A percentile compares a stretch with the other conserved stretches of the same genome.
Conservation (phyloP, 2,113 vertebrate genomes). For the Apodemus speciosus region DNA sequence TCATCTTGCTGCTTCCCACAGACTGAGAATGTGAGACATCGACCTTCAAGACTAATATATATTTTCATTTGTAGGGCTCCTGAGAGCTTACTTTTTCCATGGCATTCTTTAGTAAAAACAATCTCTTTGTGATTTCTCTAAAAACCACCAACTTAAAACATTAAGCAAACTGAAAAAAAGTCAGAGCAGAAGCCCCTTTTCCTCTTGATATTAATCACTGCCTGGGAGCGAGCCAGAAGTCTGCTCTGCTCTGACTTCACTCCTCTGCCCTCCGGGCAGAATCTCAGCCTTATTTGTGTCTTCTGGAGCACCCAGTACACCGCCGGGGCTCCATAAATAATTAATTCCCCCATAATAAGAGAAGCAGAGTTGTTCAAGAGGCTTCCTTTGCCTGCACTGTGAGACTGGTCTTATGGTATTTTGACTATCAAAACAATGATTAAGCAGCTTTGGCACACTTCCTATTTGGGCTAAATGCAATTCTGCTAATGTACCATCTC, state of each 20-base stretch:
- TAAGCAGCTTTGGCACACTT: constrained; percentile 77
- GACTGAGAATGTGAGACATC: background rate
- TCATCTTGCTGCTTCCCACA: background rate
- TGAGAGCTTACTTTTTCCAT: constrained; percentile 15
- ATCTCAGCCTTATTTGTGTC: constrained; percentile 69
- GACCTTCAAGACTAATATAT: background rate
- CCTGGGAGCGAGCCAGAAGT: constrained; percentile 59
- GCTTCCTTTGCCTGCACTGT: constrained; percentile 63
- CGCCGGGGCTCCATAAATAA: constrained; percentile 76
- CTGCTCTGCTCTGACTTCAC: constrained; percentile 18
- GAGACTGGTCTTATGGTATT: constrained; percentile 75
- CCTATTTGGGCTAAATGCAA: constrained; percentile 76
- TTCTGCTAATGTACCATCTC: constrained; percentile 72
- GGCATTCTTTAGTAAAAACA: constrained; percentile 47
- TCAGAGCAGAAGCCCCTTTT: constrained; percentile 43
- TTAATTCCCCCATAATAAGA: constrained; percentile 78
- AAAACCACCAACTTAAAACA: constrained; percentile 61
- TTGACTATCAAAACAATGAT: constrained; percentile 81
- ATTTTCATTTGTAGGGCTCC: constrained; percentile 8
- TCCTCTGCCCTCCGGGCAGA: constrained; percentile 68
- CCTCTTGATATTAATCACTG: constrained; percentile 68
- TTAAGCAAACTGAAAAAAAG: constrained; percentile 62
- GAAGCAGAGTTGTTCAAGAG: constrained; percentile 70
- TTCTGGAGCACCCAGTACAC: constrained; percentile 71
- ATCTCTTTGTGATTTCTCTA: constrained; percentile 54